phyloP scores from a whole-genome alignment of 2,797 vertebrate genomes.

The Sibirionetta formosa region DNA sequence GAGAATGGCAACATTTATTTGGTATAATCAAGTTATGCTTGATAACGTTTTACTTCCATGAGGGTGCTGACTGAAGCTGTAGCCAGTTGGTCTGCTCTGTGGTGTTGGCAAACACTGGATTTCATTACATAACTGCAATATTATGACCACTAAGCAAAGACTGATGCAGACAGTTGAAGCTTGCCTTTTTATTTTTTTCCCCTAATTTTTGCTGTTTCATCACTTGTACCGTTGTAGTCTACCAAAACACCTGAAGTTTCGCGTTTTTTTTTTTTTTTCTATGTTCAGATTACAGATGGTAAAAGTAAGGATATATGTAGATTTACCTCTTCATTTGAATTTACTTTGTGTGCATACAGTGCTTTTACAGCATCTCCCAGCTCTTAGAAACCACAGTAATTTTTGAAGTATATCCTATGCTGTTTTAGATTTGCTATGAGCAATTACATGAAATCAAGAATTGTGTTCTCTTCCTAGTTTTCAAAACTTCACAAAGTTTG shows the following conservation, averaged over 20 bases:
- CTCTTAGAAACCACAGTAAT: background rate
- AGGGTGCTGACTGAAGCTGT: background rate
- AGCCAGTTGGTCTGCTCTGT: background rate
- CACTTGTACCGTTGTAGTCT: background rate
- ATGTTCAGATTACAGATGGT: background rate
- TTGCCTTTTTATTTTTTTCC: fast-evolving
- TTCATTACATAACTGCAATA: background rate
- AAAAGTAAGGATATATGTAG: background rate
- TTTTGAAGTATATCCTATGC: background rate
- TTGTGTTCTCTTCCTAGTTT: background rate
- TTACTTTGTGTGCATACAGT: background rate
- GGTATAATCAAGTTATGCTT: background rate
- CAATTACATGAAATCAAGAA: background rate
- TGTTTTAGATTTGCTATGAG: background rate
- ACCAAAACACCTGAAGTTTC: background rate
- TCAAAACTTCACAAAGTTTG: background rate
- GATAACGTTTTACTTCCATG: background rate
- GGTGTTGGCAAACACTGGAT: background rate
- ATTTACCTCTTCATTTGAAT: background rate
- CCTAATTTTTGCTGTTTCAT: background rate
- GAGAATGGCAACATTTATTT: background rate
- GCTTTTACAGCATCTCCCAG: background rate
- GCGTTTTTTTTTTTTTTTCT: background rate
- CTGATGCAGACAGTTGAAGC: background rate
- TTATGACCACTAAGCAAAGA: background rate